A percentile compares a stretch with the other conserved stretches of the same genome.
These are phyloP conservation scores for Labeo rohita DNA, from an alignment of 2,113 vertebrate species.

Conservation along the genomic window DNA sequence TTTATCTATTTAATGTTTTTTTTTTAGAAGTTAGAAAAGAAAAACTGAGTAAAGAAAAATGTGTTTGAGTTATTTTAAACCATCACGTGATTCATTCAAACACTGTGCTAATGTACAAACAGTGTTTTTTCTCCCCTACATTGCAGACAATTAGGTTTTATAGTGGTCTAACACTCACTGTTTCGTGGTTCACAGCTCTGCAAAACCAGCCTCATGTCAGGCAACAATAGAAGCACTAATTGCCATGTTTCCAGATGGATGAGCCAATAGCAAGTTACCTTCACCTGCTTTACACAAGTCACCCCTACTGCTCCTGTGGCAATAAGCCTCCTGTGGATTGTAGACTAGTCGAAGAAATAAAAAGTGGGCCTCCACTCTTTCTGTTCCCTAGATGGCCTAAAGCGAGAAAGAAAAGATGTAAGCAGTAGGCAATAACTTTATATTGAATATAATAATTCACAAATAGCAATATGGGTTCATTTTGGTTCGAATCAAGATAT, in stretches of 20 bases:
- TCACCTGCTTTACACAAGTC: slow-evolving; percentile 25
- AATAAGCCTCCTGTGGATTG: slow-evolving; percentile 17
- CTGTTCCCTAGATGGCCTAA: neutral
- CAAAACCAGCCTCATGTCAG: slow-evolving; percentile 1
- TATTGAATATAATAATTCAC: neutral
- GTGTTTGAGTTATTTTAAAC: neutral
- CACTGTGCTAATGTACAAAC: neutral
- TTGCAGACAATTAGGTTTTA: neutral
- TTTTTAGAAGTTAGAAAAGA: neutral
- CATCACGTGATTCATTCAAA: neutral
- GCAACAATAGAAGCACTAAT: slow-evolving; percentile 31
- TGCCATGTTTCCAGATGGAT: slow-evolving; percentile 34
- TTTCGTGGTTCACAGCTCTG: neutral
- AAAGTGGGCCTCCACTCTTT: neutral
- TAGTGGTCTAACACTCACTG: neutral
- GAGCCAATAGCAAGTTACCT: slow-evolving; percentile 27
- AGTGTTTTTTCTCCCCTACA: neutral
- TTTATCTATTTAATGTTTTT: neutral
- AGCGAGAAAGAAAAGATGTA: slow-evolving; percentile 8
- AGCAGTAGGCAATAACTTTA: neutral
- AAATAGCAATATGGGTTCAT: neutral
- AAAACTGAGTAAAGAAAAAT: neutral
- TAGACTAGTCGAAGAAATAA: neutral
- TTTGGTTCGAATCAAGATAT: neutral
- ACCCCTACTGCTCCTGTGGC: slow-evolving; percentile 14